These are phyloP conservation scores for Ligdia adustata DNA, from an alignment of 2,888 invertebrate genomes.

Conservation along the genomic window DNA sequence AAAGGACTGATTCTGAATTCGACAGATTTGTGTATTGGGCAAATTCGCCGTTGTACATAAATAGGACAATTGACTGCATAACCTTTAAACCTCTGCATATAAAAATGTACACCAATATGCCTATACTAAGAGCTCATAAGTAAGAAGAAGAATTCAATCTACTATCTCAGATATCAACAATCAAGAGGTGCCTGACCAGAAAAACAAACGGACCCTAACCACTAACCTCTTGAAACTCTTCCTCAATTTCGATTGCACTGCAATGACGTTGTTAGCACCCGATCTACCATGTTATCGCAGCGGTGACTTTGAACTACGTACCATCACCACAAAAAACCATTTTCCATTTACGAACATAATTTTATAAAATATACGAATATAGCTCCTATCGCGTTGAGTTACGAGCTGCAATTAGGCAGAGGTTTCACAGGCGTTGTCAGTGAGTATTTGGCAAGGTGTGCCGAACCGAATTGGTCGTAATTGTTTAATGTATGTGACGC, in stretches of 20 bases:
- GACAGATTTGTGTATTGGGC: too few species aligned
- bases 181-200: constrained; percentile 9
- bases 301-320: constrained; percentile 74
- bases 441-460: constrained; percentile 51
- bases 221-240: constrained; percentile 17
- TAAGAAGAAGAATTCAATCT: too few species aligned
- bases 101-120: too few species aligned
- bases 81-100: too few species aligned
- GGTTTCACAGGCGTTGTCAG: constrained; percentile 25
- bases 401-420: too few species aligned
- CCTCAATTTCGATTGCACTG: constrained; percentile 33
- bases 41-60: too few species aligned
- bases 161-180: neutral
- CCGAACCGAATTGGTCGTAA: constrained; percentile 62
- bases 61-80: too few species aligned
- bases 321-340: constrained; percentile 15
- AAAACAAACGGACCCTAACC: constrained; percentile 5
- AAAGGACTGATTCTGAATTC: too few species aligned
- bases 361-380: neutral
- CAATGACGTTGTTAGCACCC: constrained; percentile 35
- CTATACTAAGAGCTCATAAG: too few species aligned
- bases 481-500: constrained; percentile 68
- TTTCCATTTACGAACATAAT: neutral
- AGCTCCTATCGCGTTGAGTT: neutral
- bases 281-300: constrained; percentile 37